Percentiles rank a stretch among this genome's conserved stretches.
Evolutionary conservation across 2,113 vertebrate genomes (phyloP).

Genomic region (Hemiprocne comata): DNA sequence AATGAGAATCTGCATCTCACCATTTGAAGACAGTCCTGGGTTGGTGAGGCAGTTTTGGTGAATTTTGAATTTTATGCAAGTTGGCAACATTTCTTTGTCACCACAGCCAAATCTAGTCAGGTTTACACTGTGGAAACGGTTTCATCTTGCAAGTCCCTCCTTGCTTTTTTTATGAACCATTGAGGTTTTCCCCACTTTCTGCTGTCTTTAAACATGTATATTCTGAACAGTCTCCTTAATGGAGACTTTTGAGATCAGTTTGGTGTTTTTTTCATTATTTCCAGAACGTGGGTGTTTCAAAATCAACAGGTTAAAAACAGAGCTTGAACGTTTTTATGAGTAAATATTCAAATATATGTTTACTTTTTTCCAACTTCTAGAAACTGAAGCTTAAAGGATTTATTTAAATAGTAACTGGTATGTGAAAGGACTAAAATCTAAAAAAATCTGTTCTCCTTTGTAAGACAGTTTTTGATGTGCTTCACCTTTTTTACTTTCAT

Average conservation of each 20-base stretch:
- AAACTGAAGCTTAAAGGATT: not conserved
- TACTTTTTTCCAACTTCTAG: not conserved
- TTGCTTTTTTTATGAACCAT: not conserved
- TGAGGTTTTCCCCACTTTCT: not conserved
- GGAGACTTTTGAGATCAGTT: not conserved
- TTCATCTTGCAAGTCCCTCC: not conserved
- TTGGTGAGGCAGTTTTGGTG: not conserved
- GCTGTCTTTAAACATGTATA: not conserved
- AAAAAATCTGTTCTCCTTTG: not conserved
- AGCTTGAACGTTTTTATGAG: not conserved
- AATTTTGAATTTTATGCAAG: not conserved
- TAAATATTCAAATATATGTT: not conserved
- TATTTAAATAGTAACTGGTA: not conserved
- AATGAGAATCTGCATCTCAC: not conserved
- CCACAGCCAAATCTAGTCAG: not conserved
- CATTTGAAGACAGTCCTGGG: not conserved
- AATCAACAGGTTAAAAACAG: conserved; percentile 7
- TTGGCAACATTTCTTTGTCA: not conserved
- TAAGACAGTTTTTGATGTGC: not conserved
- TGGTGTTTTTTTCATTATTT: not conserved
- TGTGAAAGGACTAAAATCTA: not conserved
- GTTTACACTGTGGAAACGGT: not conserved
- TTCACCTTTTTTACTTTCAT: not conserved
- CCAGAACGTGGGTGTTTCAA: not conserved
- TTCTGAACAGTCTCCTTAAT: not conserved